A percentile compares a stretch with the other conserved stretches of the same genome.
Conservation (phyloP, 2,113 vertebrate species). For the Dipodomys stephensi region DNA sequence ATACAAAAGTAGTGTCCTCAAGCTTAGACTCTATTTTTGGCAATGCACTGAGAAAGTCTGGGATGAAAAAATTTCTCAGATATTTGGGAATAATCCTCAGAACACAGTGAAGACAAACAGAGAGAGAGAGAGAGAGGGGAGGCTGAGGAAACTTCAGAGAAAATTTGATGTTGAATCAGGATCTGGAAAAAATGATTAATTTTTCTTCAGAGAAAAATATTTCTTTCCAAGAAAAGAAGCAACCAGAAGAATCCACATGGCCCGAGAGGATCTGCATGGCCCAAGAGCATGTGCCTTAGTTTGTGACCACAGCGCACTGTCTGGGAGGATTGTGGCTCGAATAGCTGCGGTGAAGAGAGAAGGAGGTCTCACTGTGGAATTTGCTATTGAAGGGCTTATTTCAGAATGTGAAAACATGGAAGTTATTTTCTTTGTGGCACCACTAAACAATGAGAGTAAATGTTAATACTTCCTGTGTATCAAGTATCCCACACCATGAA, state of each 20-base stretch:
- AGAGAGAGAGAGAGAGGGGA: neutral
- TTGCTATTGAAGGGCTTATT: neutral
- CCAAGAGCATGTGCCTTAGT: too few relatives aligned
- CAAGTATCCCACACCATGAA: neutral
- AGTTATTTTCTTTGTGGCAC: too few relatives aligned
- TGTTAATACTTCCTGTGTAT: neutral
- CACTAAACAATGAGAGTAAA: too few relatives aligned
- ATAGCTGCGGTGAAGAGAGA: neutral
- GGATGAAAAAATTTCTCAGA: neutral
- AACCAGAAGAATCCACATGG: neutral
- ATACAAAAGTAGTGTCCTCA: neutral
- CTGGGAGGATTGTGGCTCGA: neutral
- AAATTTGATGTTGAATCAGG: neutral
- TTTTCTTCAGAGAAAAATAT: neutral
- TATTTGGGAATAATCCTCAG: neutral
- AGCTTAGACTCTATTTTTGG: neutral
- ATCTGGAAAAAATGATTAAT: neutral
- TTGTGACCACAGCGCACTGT: neutral
- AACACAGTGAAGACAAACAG: neutral
- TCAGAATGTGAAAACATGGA: neutral
- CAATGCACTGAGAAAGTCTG: neutral
- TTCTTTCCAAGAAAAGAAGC: neutral
- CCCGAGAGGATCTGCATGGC: neutral
- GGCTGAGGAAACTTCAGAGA: neutral
- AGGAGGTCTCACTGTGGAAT: neutral